These are phyloP conservation scores for Geococcyx californianus DNA, from an alignment of 2,113 vertebrate species.

Conservation along the genomic window DNA sequence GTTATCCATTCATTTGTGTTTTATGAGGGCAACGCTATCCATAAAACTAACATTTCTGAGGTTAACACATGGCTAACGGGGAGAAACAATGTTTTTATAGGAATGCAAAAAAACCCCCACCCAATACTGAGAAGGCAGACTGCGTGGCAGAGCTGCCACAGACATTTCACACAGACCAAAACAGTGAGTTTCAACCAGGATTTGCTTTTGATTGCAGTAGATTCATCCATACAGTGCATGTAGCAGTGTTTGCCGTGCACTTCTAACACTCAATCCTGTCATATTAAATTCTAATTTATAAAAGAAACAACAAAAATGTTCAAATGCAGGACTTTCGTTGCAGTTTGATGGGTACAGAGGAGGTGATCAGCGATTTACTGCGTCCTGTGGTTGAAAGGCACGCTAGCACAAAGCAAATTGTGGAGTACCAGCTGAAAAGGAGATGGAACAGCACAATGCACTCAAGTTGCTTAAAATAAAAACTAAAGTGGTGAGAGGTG, in stretches of 20 bases:
- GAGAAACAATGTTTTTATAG: constrained; percentile 49
- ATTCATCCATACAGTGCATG: background rate
- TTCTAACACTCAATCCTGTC: background rate
- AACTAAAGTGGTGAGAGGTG: constrained; percentile 52
- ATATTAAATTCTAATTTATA: background rate
- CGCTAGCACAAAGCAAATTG: constrained; percentile 41
- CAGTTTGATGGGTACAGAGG: constrained; percentile 24
- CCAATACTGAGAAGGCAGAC: background rate
- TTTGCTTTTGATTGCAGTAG: background rate
- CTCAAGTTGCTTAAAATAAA: constrained; percentile 59
- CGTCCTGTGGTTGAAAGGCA: background rate
- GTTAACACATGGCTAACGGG: constrained; percentile 53
- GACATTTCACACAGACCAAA: background rate
- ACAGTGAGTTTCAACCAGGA: background rate
- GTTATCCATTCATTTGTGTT: constrained; percentile 48
- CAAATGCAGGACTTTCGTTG: background rate
- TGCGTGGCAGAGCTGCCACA: background rate
- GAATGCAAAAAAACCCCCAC: background rate
- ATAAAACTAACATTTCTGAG: constrained; percentile 58
- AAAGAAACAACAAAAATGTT: constrained; percentile 22
- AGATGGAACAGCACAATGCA: constrained; percentile 41
- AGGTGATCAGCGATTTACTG: background rate
- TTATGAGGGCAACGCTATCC: constrained; percentile 56
- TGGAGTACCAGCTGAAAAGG: background rate
- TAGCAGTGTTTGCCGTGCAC: background rate